Percentiles rank a stretch among this genome's conserved stretches.
These are phyloP conservation scores for Lutjanus campechanus DNA, from an alignment of 2,797 vertebrate genomes.

Conservation along the genomic window DNA sequence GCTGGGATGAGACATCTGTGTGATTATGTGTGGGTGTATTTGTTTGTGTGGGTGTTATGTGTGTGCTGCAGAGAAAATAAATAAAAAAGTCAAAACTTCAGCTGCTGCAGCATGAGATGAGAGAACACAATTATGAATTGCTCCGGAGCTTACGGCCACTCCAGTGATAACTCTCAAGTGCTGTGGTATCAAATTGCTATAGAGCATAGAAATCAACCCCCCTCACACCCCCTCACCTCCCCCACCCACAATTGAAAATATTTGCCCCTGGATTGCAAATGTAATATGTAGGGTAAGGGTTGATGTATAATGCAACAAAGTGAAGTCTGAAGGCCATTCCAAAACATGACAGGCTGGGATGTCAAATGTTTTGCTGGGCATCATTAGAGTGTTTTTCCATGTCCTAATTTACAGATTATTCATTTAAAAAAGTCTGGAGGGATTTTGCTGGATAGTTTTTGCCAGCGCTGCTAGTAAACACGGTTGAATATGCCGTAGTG, in stretches of 20 bases:
- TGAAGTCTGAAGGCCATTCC: constrained; percentile 76
- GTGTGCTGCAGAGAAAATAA: constrained; percentile 59
- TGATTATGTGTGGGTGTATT: constrained; percentile 57
- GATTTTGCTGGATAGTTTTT: constrained; percentile 51
- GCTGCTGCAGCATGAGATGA: constrained; percentile 82
- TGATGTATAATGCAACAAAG: constrained; percentile 84
- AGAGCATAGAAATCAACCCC: constrained; percentile 63
- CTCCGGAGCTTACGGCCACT: constrained; percentile 80
- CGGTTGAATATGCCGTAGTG: constrained; percentile 3
- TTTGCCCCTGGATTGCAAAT: constrained; percentile 81
- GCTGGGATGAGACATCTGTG: constrained; percentile 72
- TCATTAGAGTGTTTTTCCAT: constrained; percentile 75
- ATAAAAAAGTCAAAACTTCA: constrained; percentile 73
- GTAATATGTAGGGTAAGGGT: constrained; percentile 74
- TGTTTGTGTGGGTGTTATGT: constrained; percentile 59
- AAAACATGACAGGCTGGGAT: constrained; percentile 72
- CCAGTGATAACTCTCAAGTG: constrained; percentile 76
- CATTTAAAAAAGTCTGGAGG: constrained; percentile 63
- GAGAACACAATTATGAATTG: constrained; percentile 84
- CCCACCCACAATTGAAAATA: constrained; percentile 78
- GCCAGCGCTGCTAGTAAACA: constrained; percentile 53
- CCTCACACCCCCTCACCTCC: not conserved
- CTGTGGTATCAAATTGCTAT: constrained; percentile 74
- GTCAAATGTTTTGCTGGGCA: constrained; percentile 76
- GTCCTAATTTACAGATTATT: constrained; percentile 76